Base-by-base conservation (phyloP, 1,140 invertebrate species). In the Dinoponera quadriceps region DNA sequence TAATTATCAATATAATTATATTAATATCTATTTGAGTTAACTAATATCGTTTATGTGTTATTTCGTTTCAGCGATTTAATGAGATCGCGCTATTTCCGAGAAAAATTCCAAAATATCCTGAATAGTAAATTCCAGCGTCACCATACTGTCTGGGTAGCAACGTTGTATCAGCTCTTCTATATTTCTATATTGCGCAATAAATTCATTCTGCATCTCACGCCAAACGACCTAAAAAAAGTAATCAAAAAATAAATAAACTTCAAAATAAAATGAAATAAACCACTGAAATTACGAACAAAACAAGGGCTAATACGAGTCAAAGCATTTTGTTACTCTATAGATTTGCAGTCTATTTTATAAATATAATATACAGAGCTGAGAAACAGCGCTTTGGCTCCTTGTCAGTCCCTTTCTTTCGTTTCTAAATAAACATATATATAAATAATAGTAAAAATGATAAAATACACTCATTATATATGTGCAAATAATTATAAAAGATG, bases 171-270 rank as follows among this genome's bases (percentile, higher is more conserved):
- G 95, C 87, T 98, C 97, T 95, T 99, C 98, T 86, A 99, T 97
- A 88, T 97, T 96, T 93, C 98, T 99, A 92, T 99, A 98, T 93
- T 99, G 99, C 86, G 97, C 97, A 86, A 99, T 98, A 94, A 99
- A 99, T 95, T 99, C 98, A 94, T 99, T 98, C 95, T 99, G 98
- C 99, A 99, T 99, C 89, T 98, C 98, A 92, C 98, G 96, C 99
- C 99, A 99, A 68, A 99, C 99, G 55, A 99, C 98, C 97, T 98
- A 63, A 29, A 68, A 71, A 9, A 54, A 74, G 25, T 82, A 49
- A 59, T 27, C 14, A 80, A 51, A 2, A 71, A 62, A 74, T 16
- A n/a, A 63, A 81, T 33, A 27, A 55, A 60, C 63, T 55, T 55
- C 25, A 82, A 18, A 20, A 62, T 68, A 80, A 5, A 69, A 18